A percentile compares a stretch with the other conserved stretches of the same genome.
Evolutionary conservation across 2,888 invertebrate species (phyloP).

Genomic region (Balanococcus diminutus): DNA sequence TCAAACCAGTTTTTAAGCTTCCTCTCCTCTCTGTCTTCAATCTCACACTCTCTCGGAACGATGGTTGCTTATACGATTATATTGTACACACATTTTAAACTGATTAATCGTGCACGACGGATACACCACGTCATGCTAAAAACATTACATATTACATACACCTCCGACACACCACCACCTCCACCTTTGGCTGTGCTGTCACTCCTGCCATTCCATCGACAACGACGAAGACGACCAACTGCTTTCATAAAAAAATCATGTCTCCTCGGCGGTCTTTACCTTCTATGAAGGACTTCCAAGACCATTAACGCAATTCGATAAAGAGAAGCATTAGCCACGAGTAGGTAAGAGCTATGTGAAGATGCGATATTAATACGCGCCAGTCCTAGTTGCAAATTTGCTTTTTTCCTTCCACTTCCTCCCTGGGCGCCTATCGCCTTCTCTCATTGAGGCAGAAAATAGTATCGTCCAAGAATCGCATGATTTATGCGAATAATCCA

Average conservation of each 20-base stretch:
- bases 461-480: not conserved
- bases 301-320: not conserved
- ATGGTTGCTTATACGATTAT: slow-evolving; percentile 5
- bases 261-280: slow-evolving; percentile 5
- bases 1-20: not conserved
- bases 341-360: not conserved
- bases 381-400: not conserved
- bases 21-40: not conserved
- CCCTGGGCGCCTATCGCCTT: too few relatives aligned
- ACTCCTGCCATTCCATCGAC: not conserved
- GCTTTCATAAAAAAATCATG: not conserved
- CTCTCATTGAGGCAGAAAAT: not conserved
- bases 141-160: not conserved
- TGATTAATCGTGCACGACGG: slow-evolving; percentile 11
- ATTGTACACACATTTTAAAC: slow-evolving; percentile 5
- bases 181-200: not conserved
- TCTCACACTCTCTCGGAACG: not conserved
- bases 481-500: not conserved
- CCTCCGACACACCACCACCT: not conserved
- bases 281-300: not conserved
- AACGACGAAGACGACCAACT: not conserved
- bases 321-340: not conserved
- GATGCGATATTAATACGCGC: not conserved
- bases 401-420: not conserved
- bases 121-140: slow-evolving; percentile 11